Evolutionary conservation across 2,888 invertebrate genomes (phyloP), one percentile per base, ranked within the genome.

Genomic region (Sicus ferrugineus): DNA sequence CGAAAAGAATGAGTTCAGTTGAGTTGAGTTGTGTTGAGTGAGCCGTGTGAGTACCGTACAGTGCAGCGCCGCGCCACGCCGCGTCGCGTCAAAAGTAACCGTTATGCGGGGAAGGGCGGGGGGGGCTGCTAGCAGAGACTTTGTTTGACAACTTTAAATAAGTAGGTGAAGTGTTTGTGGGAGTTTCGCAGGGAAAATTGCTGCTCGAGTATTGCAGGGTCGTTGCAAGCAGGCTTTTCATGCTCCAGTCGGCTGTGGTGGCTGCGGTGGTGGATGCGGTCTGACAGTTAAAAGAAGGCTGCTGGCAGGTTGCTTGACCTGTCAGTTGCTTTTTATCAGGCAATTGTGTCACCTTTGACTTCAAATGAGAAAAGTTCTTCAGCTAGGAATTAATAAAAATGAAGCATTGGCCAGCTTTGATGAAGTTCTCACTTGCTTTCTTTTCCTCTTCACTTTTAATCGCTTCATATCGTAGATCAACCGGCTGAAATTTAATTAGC

Each of bases 1-100:
- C 67, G 67, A 64, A 72, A 61, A 59, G 69, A 67, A 65, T 56
- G 76, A 77, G 75, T 78, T 61, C 21, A 26, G 38, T 61, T 61
- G 61, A 26, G 38, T 59, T 31, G 48, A 48, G 21, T 31, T 46
- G 56, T 31, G 46, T 5, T 34, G 42, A 11, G n/a, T 28, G 42
- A 19, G 28, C n/a, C n/a, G n/a, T 6, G 23, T 26, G 16, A 26
- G 46, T 38, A 11, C 9, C 21, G 7, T 34, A 7, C 3, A 19
- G 75, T 68, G n/a, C n/a, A n/a, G n/a, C n/a, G n/a, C n/a, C n/a
- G n/a, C n/a, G n/a, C n/a, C n/a, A n/a, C n/a, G n/a, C n/a, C n/a
- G n/a, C n/a, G n/a, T n/a, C n/a, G n/a, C n/a, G 70, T 16, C 62
- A 50, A 42, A 62, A 54, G 42, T 42, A 61, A 46, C 26, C 16